Conservation (phyloP, 2,797 vertebrate species). For the Dryobates pubescens region DNA sequence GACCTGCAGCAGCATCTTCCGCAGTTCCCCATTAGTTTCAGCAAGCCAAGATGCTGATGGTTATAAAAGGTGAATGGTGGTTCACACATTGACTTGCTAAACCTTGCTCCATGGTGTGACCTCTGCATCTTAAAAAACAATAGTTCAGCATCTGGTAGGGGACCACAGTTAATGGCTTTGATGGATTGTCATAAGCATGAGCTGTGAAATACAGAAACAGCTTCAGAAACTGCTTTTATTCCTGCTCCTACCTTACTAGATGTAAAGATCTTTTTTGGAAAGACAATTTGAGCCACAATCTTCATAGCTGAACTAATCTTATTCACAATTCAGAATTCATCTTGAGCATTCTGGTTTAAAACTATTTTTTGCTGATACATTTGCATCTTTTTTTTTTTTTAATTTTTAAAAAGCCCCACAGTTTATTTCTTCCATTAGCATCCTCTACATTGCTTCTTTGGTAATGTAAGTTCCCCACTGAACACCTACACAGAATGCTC, state of each 20-base stretch:
- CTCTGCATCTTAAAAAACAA: slow-evolving; percentile 42
- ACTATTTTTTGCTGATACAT: not conserved
- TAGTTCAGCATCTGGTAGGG: slow-evolving; percentile 31
- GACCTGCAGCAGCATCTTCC: slow-evolving; percentile 23
- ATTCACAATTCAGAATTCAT: not conserved
- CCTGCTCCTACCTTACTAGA: slow-evolving; percentile 36
- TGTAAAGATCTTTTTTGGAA: not conserved
- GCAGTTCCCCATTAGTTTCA: slow-evolving; percentile 17
- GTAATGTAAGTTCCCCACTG: slow-evolving; percentile 38
- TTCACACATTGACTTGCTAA: slow-evolving; percentile 31
- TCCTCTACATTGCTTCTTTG: slow-evolving; percentile 62
- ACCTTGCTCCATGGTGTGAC: slow-evolving; percentile 1
- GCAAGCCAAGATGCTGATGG: not conserved
- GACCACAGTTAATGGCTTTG: slow-evolving; percentile 38
- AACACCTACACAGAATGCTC: slow-evolving; percentile 57
- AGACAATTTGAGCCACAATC: not conserved
- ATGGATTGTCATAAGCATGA: not conserved
- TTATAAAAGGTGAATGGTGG: not conserved
- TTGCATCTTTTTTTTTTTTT: not conserved
- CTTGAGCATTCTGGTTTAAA: not conserved
- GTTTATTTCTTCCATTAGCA: slow-evolving; percentile 45
- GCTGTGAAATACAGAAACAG: not conserved
- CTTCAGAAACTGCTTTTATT: not conserved
- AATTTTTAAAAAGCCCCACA: fast-evolving
- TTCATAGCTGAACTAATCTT: not conserved